Base-by-base conservation (phyloP, 2,113 vertebrate genomes). In the Coptodon bakossiorum region DNA sequence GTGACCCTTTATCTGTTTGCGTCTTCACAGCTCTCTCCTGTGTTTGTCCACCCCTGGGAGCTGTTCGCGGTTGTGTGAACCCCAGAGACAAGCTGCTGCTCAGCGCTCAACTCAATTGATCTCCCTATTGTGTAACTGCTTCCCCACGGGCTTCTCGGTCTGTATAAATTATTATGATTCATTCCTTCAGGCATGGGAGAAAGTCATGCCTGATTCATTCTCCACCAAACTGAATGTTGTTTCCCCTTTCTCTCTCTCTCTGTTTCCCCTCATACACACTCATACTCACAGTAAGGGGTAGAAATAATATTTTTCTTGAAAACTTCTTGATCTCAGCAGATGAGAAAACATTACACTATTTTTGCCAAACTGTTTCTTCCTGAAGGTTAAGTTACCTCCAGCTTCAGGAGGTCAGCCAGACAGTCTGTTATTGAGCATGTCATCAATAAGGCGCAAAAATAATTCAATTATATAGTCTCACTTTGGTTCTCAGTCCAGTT, bases 261-360 rank as follows among this genome's bases (percentile, higher is more conserved):
- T 52, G 45, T 78, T 78, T 52, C 6, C 73, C 22, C 14, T 81
- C 81, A 80, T 71, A 90, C 48, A 38, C 82, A 83, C 81, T 83
- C 80, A 86, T 27, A 71, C 66, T 81, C 81, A 79, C 94, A 83
- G 91, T 80, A 84, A 86, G 91, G 90, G 76, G 86, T 71, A 92
- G 90, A 45, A 17, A 94, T 90, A 95, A 95, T 95, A 94, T 94
- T 95, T 94, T 94, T 71, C 6, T 48, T 84, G 71, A 87, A 84
- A 90, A 90, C 92, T 93, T 91, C 92, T 92, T 92, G 86, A 90
- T 54, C 93, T 92, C 79, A 89, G 85, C 92, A 94, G 92, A 91
- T 95, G 90, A 80, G 83, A 94, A 80, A 94, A 89, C 87, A 92
- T 19, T 83, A 82, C 80, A 88, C 89, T 91, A 88, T 63, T 88